A percentile compares a stretch with the other conserved stretches of the same genome.
Evolutionary conservation across 2,797 vertebrate genomes (phyloP).

Genomic region (Bradypus variegatus): DNA sequence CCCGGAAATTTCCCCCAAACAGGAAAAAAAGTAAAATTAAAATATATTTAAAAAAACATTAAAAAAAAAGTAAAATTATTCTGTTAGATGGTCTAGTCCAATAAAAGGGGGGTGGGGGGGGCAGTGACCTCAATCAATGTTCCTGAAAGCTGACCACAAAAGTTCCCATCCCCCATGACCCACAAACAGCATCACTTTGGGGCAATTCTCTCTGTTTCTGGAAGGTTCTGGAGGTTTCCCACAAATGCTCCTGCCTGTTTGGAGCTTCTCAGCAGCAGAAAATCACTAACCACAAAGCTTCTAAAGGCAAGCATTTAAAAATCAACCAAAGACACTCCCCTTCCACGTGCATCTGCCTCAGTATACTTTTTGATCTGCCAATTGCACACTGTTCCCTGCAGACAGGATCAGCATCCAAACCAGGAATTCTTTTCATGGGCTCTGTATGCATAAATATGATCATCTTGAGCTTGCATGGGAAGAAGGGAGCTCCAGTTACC

Average conservation of each 20-base stretch:
- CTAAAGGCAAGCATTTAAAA: background rate
- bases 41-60: background rate
- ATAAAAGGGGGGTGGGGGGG: background rate
- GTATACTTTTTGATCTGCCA: fast-evolving
- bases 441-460: fast-evolving
- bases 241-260: conserved; percentile 29
- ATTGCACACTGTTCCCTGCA: background rate
- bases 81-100: background rate
- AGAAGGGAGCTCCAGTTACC: conserved; percentile 41
- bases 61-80: background rate
- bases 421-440: background rate
- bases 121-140: background rate
- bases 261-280: conserved; percentile 53
- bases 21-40: background rate
- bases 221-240: conserved; percentile 47
- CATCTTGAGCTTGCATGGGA: conserved; percentile 43
- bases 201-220: background rate
- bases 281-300: conserved; percentile 37
- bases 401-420: background rate
- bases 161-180: background rate
- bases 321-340: background rate
- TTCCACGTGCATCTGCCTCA: background rate
- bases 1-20: background rate
- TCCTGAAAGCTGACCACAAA: conserved; percentile 40
- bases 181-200: background rate